These are phyloP conservation scores for Epicampocera succincta DNA, from an alignment of 2,888 invertebrate species.

Conservation along the genomic window DNA sequence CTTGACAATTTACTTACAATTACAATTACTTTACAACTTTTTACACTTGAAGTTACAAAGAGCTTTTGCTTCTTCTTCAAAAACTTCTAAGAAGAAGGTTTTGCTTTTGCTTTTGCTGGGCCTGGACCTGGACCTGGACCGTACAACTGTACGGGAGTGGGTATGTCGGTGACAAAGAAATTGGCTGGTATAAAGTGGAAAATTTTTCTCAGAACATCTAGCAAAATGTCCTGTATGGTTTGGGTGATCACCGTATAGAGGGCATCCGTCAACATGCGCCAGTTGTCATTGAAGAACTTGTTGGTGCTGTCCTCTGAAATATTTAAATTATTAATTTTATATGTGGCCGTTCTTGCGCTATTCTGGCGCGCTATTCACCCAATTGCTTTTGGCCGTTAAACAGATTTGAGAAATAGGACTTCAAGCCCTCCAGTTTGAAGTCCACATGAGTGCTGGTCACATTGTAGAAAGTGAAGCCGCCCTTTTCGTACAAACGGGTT, in stretches of 20 bases:
- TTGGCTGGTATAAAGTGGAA: constrained; percentile 88
- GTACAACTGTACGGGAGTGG: constrained; percentile 79
- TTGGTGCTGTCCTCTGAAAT: constrained; percentile 88
- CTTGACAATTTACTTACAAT: constrained; percentile 28
- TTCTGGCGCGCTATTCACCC: constrained; percentile 83
- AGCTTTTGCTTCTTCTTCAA: not conserved
- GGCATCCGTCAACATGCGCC: constrained; percentile 88
- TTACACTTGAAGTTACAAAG: not conserved
- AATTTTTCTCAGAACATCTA: constrained; percentile 85
- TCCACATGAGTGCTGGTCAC: constrained; percentile 86
- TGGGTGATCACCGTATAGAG: constrained; percentile 86
- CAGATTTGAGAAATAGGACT: constrained; percentile 86
- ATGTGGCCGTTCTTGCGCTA: not conserved
- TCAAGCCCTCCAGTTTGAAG: constrained; percentile 86
- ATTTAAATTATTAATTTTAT: not conserved
- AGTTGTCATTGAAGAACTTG: constrained; percentile 88
- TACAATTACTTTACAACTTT: constrained; percentile 35
- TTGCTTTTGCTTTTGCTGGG: constrained; percentile 69
- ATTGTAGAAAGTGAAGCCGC: constrained; percentile 86
- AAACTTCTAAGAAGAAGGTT: constrained; percentile 11
- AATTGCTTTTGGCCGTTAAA: constrained; percentile 88
- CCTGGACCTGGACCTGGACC: too few relatives aligned
- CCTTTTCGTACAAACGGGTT: constrained; percentile 85
- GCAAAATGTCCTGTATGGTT: constrained; percentile 87
- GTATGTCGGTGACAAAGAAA: constrained; percentile 86